Conservation (phyloP, 2,113 vertebrate genomes). For the Forbesichthys papilliferus region DNA sequence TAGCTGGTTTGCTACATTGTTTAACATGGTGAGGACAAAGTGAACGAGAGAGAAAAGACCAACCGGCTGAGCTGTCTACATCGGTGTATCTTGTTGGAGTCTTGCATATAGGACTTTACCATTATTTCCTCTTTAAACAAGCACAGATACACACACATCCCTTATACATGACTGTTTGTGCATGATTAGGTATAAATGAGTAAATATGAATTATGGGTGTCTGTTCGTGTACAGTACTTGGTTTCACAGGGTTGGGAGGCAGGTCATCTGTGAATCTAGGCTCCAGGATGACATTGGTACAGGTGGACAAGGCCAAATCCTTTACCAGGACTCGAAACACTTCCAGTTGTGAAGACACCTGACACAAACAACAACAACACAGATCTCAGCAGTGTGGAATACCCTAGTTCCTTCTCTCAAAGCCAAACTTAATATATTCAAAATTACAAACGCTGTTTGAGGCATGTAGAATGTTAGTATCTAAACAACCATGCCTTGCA, state of each 20-base stretch:
- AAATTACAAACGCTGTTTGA: too few relatives aligned
- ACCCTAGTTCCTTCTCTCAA: not conserved
- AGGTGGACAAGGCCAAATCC: constrained; percentile 77
- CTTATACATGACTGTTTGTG: not conserved
- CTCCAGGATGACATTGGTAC: constrained; percentile 69
- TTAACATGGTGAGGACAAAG: not conserved
- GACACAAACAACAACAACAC: constrained; percentile 30
- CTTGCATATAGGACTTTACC: too few relatives aligned
- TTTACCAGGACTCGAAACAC: constrained; percentile 81
- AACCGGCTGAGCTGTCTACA: too few relatives aligned
- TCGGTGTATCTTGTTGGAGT: too few relatives aligned
- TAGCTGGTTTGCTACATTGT: not conserved
- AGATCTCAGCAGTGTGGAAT: not conserved
- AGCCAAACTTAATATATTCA: too few relatives aligned
- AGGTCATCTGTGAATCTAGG: constrained; percentile 57
- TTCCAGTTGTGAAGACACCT: constrained; percentile 73
- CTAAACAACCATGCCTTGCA: too few relatives aligned
- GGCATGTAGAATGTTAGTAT: too few relatives aligned
- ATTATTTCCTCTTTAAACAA: too few relatives aligned
- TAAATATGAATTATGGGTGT: not conserved
- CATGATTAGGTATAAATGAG: not conserved
- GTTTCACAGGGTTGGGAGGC: not conserved
- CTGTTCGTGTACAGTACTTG: constrained; percentile 19
- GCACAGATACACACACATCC: not conserved
- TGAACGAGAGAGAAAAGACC: rapidly evolving